Evolutionary conservation across 2,797 vertebrate genomes (phyloP), one percentile per base, ranked within the genome.

Genomic region (Xenopus petersii): DNA sequence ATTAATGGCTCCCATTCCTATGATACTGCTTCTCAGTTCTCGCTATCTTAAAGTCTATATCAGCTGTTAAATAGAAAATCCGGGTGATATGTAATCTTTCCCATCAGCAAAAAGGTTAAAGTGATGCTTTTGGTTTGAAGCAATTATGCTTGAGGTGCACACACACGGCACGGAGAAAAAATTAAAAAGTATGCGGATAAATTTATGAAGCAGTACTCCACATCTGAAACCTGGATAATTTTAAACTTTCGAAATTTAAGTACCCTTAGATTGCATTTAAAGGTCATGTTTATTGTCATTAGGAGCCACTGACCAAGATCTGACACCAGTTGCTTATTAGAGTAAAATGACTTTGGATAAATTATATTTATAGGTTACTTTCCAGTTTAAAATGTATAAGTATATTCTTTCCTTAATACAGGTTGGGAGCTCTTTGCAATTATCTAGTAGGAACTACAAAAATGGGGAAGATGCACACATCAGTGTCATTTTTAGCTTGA

Each of bases 281-380:
- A 86, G 83, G 82, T 82, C 82, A 79, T 33, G 73, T 75, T 82
- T 79, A 75, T 80, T 71, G 64, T 73, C 76, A 70, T 67, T 26
- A 36, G 77, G 70, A 83, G 78, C 75, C 49, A 54, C 70, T 73
- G 77, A 67, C 59, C 75, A 67, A 10, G 70, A 75, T 60, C 65
- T 62, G 68, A 77, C 64, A 66, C 74, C 26, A 24, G 60, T 74
- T 61, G 76, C 79, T 74, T 58, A 72, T 65, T 73, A 70, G 30
- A 5, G 61, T 60, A 48, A 61, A 77, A 75, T 70, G 80, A 64
- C 68, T 76, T 70, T 58, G 60, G 68, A 66, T 64, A 59, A 76
- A 56, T 51, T 51, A 13, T 51, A 51, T 51, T 51, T 51, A 51
- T 51, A 51, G 49, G 49, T 51, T 51, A 12, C 49, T 4, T 1